Base-by-base conservation (phyloP, 2,113 vertebrate genomes). In the Ameiurus melas region DNA sequence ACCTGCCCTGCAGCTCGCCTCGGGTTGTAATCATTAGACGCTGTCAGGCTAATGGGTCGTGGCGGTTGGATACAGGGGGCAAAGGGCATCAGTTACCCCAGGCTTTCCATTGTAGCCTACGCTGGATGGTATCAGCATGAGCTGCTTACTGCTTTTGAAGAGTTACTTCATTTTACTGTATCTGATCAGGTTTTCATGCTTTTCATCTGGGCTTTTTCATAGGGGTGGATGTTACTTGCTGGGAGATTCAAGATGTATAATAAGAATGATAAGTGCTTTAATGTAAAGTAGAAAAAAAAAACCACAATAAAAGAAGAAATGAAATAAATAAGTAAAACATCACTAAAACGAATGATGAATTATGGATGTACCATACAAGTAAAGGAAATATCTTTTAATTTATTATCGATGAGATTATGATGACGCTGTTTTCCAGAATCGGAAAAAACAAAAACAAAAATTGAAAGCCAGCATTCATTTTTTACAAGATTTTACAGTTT, bases 71-170 rank as follows among this genome's bases (percentile, higher is more conserved):
- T 85, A 75, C 3, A 77, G 92, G 94, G 93, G 92, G 92, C 94
- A 94, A 90, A 93, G 92, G 91, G 91, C 89, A 91, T 93, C 88
- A 60, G 87, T 92, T 57, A 85, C 95, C 90, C 88, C 88, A 80
- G 90, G 95, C 90, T 77, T 89, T 93, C 95, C 90, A 64, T 30
- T 30, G 5, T 87, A 84, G 91, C 90, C 60, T 86, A 90, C 91
- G 71, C 89, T 89, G 71, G 43, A 17, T 93, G 92, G 93, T 93
- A 92, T 91, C 92, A 92, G 92, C 70, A 30, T 82, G 47, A 78
- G 73, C 43, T 75, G 36, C 53, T 85, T 58, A 27, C 39, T 85
- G 75, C 80, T 66, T 82, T 75, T 71, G 62, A 90, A 75, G 55
- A 66, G 19, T 43, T 20, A 27, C 39, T 43, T 9, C 25, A 71